Conservation (phyloP, 1,140 invertebrate species). For the Varroa destructor region DNA sequence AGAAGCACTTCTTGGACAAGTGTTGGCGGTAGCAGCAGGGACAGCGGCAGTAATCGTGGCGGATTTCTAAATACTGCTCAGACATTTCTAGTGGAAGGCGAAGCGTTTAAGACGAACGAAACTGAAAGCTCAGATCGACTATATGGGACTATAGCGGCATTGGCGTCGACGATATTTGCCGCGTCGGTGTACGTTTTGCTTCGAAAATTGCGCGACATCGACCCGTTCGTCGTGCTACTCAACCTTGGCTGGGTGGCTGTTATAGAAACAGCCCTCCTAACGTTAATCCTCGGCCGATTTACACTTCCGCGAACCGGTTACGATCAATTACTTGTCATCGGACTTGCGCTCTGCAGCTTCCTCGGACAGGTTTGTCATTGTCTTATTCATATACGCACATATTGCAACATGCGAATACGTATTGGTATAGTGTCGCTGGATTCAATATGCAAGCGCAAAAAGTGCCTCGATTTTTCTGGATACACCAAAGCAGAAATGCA, state of each 20-base stretch:
- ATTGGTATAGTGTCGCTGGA: too few species aligned
- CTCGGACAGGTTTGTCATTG: slow-evolving; percentile 50
- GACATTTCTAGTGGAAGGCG: background rate
- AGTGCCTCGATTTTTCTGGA: too few species aligned
- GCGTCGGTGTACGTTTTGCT: slow-evolving; percentile 74
- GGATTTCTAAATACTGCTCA: too few species aligned
- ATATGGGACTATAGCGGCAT: slow-evolving; percentile 64
- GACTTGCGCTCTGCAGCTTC: slow-evolving; percentile 70
- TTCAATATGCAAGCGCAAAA: too few species aligned
- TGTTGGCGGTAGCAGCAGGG: too few species aligned
- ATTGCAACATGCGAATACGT: too few species aligned
- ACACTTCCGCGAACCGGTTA: slow-evolving; percentile 64
- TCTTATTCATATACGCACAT: too few species aligned
- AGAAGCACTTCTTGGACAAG: too few species aligned
- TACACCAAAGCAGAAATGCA: too few species aligned
- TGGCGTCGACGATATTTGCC: slow-evolving; percentile 68
- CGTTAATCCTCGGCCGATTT: slow-evolving; percentile 58
- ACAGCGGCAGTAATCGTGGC: too few species aligned
- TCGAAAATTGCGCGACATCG: slow-evolving; percentile 65
- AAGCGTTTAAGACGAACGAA: slow-evolving; percentile 38
- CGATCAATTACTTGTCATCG: slow-evolving; percentile 63
- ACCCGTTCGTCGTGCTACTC: slow-evolving; percentile 84
- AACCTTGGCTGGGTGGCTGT: slow-evolving; percentile 73
- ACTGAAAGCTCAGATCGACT: slow-evolving; percentile 38
- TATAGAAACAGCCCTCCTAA: slow-evolving; percentile 61